These are phyloP conservation scores for Thamnophis elegans DNA, from an alignment of 2,797 vertebrate species.

Conservation along the genomic window DNA sequence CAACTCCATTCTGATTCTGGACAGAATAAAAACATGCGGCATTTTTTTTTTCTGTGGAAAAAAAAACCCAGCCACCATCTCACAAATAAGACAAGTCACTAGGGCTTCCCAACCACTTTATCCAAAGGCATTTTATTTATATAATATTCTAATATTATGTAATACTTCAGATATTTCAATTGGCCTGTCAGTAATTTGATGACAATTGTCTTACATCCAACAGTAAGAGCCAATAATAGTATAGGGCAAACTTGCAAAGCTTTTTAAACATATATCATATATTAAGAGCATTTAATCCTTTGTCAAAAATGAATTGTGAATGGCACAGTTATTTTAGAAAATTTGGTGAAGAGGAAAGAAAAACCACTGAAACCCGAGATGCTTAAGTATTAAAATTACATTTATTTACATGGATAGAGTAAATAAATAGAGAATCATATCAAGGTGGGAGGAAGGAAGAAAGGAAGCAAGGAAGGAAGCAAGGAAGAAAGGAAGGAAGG, in stretches of 20 bases:
- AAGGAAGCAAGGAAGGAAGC: not conserved
- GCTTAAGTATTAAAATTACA: not conserved
- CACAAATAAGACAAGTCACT: not conserved
- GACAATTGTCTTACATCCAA: not conserved
- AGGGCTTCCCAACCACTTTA: not conserved
- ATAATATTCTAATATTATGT: conserved; percentile 1
- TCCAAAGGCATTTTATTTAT: not conserved
- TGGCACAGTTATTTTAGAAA: not conserved
- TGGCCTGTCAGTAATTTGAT: not conserved
- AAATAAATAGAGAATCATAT: not conserved
- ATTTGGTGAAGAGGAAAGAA: not conserved
- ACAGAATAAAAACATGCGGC: not conserved
- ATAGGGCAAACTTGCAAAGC: not conserved
- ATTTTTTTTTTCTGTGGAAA: not conserved
- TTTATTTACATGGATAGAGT: not conserved
- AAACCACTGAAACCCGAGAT: not conserved
- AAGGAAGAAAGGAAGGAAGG: not conserved
- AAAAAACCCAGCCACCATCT: not conserved
- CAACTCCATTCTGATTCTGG: not conserved
- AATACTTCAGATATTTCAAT: not conserved
- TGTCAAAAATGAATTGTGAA: not conserved
- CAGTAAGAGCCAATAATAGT: not conserved
- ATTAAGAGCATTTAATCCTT: not conserved
- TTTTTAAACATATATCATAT: not conserved
- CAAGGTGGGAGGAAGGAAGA: too few relatives aligned